These are phyloP conservation scores for Caenorhabditis tropicalis DNA, from an alignment of 1,140 invertebrate species.

Conservation along the genomic window DNA sequence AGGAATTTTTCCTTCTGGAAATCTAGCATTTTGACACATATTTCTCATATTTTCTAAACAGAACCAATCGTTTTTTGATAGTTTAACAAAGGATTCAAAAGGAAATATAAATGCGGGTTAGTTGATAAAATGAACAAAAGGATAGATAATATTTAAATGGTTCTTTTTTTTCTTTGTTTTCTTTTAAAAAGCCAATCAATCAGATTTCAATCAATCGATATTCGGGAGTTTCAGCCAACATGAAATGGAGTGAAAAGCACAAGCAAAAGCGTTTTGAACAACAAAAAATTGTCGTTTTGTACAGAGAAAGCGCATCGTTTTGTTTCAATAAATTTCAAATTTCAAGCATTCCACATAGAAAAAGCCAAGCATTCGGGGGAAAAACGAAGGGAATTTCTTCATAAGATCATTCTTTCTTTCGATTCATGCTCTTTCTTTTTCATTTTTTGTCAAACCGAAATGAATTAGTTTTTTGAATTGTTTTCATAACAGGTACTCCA, in stretches of 20 bases:
- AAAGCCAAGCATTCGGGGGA: conserved; percentile 38
- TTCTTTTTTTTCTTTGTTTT: background rate
- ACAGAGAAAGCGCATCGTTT: background rate
- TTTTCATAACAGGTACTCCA: background rate
- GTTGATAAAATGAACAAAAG: conserved; percentile 9
- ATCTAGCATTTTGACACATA: background rate
- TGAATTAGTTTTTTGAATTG: background rate
- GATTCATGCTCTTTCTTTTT: background rate
- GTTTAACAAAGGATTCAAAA: background rate
- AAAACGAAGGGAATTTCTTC: background rate
- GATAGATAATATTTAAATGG: background rate
- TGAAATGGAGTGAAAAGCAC: background rate
- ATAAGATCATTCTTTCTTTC: background rate
- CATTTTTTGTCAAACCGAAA: background rate
- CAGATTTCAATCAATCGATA: background rate
- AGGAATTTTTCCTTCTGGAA: too few species aligned
- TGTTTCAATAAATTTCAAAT: background rate
- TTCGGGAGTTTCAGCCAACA: background rate
- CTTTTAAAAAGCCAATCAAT: background rate
- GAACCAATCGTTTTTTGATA: background rate
- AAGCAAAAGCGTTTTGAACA: background rate
- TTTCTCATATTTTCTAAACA: background rate
- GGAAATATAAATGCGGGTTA: conserved; percentile 16
- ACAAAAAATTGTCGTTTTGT: background rate
- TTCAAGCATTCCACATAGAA: conserved; percentile 46